Base-by-base conservation (phyloP, 2,797 vertebrate species). In the Morelia viridis region DNA sequence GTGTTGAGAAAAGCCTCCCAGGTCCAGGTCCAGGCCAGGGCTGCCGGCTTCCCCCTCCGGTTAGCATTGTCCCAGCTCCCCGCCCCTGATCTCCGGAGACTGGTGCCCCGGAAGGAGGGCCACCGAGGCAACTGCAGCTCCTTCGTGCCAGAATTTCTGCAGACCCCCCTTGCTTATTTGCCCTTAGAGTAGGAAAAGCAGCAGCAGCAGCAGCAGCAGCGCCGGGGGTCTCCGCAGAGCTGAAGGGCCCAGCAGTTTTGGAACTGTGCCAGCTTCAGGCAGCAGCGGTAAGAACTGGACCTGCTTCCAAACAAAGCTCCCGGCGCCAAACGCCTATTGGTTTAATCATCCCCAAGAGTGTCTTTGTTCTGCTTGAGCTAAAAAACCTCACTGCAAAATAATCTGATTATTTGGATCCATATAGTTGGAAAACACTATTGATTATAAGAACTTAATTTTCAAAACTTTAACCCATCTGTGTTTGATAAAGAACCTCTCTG, bases 351-450 rank as follows among this genome's bases (percentile, higher is more conserved):
- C 98, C 97, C 98, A 96, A 97, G 98, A 97, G 98, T 98, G 97
- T 97, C 97, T 98, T 98, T 98, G 97, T 98, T 98, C 98, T 97
- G 97, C 98, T 98, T 97, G 97, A 97, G 97, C 97, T 97, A 96
- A 97, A 98, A 97, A 98, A 97, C 50, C 96, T 97, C 97, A 96
- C 97, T 96, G 97, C 97, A 97, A 98, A 98, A 98, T 98, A 98
- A 98, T 97, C 97, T 97, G 97, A 97, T 97, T 35, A 98, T 98
- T 98, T 97, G 97, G 98, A 98, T 98, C 98, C 98, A 98, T 98
- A 98, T 96, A 97, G 97, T 97, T 97, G 98, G 98, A 98, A 97
- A 97, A 98, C 97, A 97, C 96, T 98, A 98, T 98, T 98, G 98
- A 98, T 98, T 97, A 98, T 97, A 96, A 97, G 97, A 98, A 97